phyloP scores from a whole-genome alignment of 2,113 vertebrate species.

The Oryzias melastigma region DNA sequence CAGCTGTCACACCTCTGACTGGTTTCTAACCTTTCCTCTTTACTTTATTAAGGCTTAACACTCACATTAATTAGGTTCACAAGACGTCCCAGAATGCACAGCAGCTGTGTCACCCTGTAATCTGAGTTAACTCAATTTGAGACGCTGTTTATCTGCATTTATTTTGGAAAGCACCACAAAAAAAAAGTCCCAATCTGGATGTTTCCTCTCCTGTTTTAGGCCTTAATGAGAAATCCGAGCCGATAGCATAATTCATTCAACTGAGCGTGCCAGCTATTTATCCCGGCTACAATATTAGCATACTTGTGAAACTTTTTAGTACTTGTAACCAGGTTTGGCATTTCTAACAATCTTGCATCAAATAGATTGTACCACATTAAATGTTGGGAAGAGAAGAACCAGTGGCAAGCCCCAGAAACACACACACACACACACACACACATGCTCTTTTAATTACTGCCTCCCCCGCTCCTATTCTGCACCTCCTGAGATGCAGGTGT shows the following conservation, averaged over 20 bases:
- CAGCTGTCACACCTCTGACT: constrained; percentile 36
- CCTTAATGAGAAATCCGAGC: constrained; percentile 71
- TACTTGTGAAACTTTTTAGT: constrained; percentile 67
- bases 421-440: constrained; percentile 21
- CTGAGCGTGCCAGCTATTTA: constrained; percentile 66
- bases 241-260: constrained; percentile 73
- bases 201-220: constrained; percentile 55
- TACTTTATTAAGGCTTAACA: constrained; percentile 60
- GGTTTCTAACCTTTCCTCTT: constrained; percentile 35
- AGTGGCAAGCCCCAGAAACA: constrained; percentile 67
- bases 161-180: constrained; percentile 33
- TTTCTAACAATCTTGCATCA: constrained; percentile 66
- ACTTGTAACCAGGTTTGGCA: constrained; percentile 65
- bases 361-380: constrained; percentile 55
- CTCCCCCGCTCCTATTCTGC: constrained; percentile 59
- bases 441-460: constrained; percentile 68
- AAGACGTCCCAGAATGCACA: constrained; percentile 56
- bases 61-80: constrained; percentile 59
- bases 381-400: constrained; percentile 64
- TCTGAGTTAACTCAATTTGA: constrained; percentile 65
- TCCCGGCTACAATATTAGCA: constrained; percentile 67
- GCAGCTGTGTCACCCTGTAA: constrained; percentile 55
- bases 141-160: constrained; percentile 57
- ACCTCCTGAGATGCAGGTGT: constrained; percentile 79
- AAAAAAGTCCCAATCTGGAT: constrained; percentile 47